Evolutionary conservation across 2,797 vertebrate genomes (phyloP).

Genomic region (Channallabes apus): DNA sequence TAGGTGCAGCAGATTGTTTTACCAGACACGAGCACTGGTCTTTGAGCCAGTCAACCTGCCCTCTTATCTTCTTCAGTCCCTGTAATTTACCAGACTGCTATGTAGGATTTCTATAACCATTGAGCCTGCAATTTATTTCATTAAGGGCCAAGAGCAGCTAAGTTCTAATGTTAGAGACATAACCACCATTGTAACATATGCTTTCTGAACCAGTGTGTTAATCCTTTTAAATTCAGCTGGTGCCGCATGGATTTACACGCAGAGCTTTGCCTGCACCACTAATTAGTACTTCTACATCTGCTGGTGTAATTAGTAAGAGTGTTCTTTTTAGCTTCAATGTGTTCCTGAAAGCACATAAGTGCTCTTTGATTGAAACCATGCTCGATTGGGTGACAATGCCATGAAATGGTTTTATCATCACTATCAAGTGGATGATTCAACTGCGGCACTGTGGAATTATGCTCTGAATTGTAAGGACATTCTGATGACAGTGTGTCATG

Average conservation of each 20-base stretch:
- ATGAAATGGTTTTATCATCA: neutral
- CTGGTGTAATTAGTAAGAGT: neutral
- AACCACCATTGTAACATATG: neutral
- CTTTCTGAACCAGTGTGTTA: neutral
- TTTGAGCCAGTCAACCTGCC: neutral
- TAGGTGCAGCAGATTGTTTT: neutral
- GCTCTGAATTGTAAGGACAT: neutral
- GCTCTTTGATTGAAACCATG: neutral
- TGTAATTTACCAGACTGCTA: neutral
- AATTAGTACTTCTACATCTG: conserved; percentile 16
- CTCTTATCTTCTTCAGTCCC: neutral
- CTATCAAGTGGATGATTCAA: neutral
- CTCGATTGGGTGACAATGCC: neutral
- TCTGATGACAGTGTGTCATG: neutral
- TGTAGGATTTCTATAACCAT: neutral
- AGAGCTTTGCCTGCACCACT: neutral
- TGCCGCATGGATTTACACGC: neutral
- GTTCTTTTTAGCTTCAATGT: neutral
- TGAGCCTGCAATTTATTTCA: conserved; percentile 12
- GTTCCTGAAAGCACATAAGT: neutral
- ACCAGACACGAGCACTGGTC: neutral
- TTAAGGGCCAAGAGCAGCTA: neutral
- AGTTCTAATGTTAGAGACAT: neutral
- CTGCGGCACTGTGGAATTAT: neutral
- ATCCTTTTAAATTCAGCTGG: neutral